Conservation (phyloP, 2,888 invertebrate species). For the Neoscelio sp. region DNA sequence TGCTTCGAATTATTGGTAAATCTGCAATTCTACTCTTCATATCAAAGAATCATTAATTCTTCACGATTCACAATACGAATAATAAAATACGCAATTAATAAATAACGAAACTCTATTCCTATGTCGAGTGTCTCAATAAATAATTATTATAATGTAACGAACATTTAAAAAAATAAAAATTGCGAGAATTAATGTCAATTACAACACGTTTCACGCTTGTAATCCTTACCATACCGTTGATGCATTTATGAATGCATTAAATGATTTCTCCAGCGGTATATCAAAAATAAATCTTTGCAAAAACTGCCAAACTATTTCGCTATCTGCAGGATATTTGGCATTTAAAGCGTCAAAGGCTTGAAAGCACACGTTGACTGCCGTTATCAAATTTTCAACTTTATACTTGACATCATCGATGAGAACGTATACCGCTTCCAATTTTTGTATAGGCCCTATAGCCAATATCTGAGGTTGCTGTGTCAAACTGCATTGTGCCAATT, state of each 20-base stretch:
- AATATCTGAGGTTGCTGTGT: constrained; percentile 10
- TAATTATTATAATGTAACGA: too few relatives aligned
- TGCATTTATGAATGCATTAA: background rate
- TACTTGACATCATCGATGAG: constrained; percentile 10
- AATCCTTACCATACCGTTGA: constrained; percentile 7
- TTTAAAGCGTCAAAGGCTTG: constrained; percentile 9
- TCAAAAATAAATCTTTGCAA: constrained; percentile 1
- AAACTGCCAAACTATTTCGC: constrained; percentile 19
- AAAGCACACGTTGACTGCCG: constrained; percentile 2
- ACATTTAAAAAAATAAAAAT: too few relatives aligned
- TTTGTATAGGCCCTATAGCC: background rate
- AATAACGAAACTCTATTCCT: too few relatives aligned
- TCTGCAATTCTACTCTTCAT: too few relatives aligned
- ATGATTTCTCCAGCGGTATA: background rate
- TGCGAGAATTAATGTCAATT: background rate
- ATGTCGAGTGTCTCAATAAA: too few relatives aligned
- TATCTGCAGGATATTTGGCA: constrained; percentile 4
- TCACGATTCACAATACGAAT: too few relatives aligned
- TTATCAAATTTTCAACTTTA: background rate
- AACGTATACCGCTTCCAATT: constrained; percentile 10
- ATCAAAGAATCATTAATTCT: too few relatives aligned
- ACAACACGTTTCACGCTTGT: background rate
- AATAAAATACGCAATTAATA: too few relatives aligned
- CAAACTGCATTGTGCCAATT: background rate
- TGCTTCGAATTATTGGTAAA: background rate